phyloP scores from a whole-genome alignment of 2,113 vertebrate species.

The Engystomops pustulosus region DNA sequence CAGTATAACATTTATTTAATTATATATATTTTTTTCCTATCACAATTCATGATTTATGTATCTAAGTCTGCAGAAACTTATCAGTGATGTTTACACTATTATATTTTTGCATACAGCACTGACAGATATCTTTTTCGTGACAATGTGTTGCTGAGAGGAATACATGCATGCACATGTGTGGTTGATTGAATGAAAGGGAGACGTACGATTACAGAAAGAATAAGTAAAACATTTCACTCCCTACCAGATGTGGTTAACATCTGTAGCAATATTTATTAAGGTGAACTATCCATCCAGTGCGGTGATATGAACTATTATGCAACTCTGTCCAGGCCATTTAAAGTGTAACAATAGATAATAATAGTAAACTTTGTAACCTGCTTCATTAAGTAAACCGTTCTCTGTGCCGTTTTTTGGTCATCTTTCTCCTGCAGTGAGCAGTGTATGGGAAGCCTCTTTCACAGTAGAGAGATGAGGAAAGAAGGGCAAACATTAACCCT shows the following conservation, averaged over 20 bases:
- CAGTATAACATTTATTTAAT: neutral
- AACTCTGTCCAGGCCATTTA: too few relatives aligned
- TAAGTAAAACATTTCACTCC: constrained; percentile 30
- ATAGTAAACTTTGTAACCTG: too few relatives aligned
- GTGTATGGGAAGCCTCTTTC: too few relatives aligned
- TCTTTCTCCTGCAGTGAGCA: too few relatives aligned
- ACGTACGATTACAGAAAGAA: constrained; percentile 1
- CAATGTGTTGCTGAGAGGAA: constrained; percentile 19
- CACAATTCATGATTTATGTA: too few relatives aligned
- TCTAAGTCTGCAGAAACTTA: too few relatives aligned
- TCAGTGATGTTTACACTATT: constrained; percentile 2
- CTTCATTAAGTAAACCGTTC: too few relatives aligned
- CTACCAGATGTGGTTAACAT: constrained; percentile 46
- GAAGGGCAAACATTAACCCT: too few relatives aligned
- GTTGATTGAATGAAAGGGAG: constrained; percentile 27
- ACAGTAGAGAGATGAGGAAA: too few relatives aligned
- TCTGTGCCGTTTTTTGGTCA: too few relatives aligned
- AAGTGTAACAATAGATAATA: too few relatives aligned
- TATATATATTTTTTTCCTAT: too few relatives aligned
- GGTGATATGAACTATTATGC: neutral
- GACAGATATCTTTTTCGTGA: constrained; percentile 35
- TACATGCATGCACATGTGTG: constrained; percentile 17
- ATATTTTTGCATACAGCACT: constrained; percentile 8
- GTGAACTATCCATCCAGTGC: neutral
- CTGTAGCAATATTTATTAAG: neutral